A percentile compares a stretch with the other conserved stretches of the same genome.
phyloP scores from a whole-genome alignment of 1,140 invertebrate species.

The Ylistrum balloti region DNA sequence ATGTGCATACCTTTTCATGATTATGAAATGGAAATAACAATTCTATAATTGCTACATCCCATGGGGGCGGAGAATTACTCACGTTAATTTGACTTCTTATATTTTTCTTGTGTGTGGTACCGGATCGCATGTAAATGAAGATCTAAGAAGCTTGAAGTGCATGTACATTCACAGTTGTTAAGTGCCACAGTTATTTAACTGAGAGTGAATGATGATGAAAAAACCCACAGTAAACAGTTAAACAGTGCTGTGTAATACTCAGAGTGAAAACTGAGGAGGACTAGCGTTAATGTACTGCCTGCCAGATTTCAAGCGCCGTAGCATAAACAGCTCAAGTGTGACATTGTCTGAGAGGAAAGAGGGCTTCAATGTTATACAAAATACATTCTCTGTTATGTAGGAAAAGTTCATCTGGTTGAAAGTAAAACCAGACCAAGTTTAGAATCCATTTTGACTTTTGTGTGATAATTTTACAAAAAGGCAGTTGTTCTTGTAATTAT shows the following conservation, averaged over 20 bases:
- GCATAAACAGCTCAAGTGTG: constrained; percentile 9
- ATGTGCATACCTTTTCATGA: too few species aligned
- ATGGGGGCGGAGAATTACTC: background rate
- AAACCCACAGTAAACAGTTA: background rate
- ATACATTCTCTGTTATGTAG: background rate
- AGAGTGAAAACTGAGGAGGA: constrained; percentile 19
- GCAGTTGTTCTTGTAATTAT: background rate
- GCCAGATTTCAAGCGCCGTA: background rate
- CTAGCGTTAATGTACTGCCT: background rate
- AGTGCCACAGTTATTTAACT: background rate
- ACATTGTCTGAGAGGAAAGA: background rate
- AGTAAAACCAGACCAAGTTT: background rate
- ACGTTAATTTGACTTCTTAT: background rate
- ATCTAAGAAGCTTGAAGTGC: background rate
- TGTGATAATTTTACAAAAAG: background rate
- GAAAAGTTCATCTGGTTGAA: background rate
- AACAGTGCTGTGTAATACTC: background rate
- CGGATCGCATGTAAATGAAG: background rate
- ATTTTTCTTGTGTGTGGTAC: background rate
- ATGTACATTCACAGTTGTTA: background rate
- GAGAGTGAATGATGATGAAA: constrained; percentile 19
- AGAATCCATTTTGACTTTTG: too few species aligned
- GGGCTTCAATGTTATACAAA: background rate
- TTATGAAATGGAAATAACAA: too few species aligned
- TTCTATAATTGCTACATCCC: too few species aligned